Base-by-base conservation (phyloP, 2,797 vertebrate genomes). In the Catostomus latipinnis region DNA sequence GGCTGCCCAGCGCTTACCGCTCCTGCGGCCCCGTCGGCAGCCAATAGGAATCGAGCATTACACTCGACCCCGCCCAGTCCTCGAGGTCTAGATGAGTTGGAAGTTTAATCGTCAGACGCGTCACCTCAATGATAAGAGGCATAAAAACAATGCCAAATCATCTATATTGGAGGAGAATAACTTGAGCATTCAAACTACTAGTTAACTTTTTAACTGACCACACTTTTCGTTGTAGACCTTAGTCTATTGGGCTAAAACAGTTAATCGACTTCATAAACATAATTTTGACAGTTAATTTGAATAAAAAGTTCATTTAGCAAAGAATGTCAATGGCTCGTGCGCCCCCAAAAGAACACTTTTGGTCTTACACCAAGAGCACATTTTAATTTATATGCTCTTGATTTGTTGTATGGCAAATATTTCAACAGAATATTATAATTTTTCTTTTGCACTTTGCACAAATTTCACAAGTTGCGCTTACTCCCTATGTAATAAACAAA, bases 41-140 rank as follows among this genome's bases (percentile, higher is more conserved):
- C 92, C 92, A 93, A 93, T 93, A 12, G 77, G 0, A 83, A 49
- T 53, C 0, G 5, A 4, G 18, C 7, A 9, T 46, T 16, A 1
- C 0, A 3, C 12, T 1, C 50, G 11, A 11, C 53, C 1, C 58
- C 83, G 60, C 81, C 81, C 62, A 73, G 52, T 52, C 57, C 50
- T 62, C 3, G 2, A 10, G 12, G 34, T 63, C n/a, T 72, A 53
- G 88, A 86, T 91, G 92, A 92, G 86, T 73, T 93, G 91, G 89
- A 87, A 66, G 84, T 65, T 84, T 68, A 82, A 14, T 83, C 88
- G 63, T 61, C 50, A 46, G 86, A 91, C 91, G 92, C 92, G 91
- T 93, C 91, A 93, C 48, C 58, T 65, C 12, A 71, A 43, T 63
- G 87, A 92, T 87, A 87, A 88, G 11, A 66, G 46, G 63, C 56